Evolutionary conservation across 2,888 invertebrate species (phyloP).

Genomic region (Pandemis corylana): DNA sequence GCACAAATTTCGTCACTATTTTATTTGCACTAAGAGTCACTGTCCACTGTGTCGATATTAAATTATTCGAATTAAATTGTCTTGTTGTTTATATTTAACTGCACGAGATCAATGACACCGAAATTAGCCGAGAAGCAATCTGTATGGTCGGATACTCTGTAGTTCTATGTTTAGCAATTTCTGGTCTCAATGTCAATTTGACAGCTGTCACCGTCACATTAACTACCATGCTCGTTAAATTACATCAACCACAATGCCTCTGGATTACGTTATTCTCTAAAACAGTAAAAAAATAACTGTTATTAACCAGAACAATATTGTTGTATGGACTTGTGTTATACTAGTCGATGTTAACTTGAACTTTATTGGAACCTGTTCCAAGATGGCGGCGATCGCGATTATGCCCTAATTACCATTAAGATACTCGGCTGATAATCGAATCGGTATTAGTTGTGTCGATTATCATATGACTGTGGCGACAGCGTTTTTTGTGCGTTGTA

Average conservation of each 20-base stretch:
- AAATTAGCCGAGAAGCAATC: no score
- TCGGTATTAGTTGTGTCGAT: slow-evolving; percentile 27
- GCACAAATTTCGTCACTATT: no score
- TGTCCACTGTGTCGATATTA: no score
- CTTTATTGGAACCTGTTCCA: slow-evolving; percentile 22
- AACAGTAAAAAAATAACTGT: background rate
- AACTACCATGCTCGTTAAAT: no score
- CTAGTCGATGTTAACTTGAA: slow-evolving; percentile 11
- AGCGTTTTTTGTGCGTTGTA: background rate
- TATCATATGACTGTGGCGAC: slow-evolving; percentile 9
- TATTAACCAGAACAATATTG: background rate
- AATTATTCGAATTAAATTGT: no score
- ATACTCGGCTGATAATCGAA: slow-evolving; percentile 34
- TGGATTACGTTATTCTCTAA: background rate
- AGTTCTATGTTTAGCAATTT: background rate
- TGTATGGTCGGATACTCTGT: no score
- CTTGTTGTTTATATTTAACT: no score
- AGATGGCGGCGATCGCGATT: slow-evolving; percentile 20
- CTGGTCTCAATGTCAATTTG: no score
- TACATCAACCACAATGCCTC: no score
- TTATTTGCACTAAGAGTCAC: no score
- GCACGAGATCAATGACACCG: no score
- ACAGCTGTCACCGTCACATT: no score
- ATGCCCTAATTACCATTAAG: slow-evolving; percentile 33
- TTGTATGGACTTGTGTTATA: background rate